Conservation (phyloP, 2,797 vertebrate genomes). For the Moxostoma hubbsi region DNA sequence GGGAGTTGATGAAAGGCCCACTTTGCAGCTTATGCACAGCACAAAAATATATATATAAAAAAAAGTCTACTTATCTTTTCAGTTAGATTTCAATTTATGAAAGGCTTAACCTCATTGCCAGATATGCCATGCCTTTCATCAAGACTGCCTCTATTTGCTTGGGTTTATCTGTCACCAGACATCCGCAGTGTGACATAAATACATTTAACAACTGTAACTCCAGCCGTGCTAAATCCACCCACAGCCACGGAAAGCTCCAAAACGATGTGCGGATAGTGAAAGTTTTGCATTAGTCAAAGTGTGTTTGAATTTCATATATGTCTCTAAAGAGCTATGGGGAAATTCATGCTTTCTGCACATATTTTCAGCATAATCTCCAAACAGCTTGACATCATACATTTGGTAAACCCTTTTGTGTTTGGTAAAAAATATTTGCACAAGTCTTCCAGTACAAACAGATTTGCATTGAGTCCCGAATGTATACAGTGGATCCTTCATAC, state of each 20-base stretch:
- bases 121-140: conserved; percentile 73
- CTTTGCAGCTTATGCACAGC: conserved; percentile 68
- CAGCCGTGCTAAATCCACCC: conserved; percentile 55
- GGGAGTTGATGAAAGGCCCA: conserved; percentile 67
- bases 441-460: conserved; percentile 3
- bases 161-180: conserved; percentile 73
- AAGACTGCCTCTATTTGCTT: conserved; percentile 71
- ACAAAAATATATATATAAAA: conserved; percentile 59
- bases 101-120: conserved; percentile 72
- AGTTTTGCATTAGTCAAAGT: conserved; percentile 67
- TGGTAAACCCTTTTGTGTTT: conserved; percentile 32
- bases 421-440: conserved; percentile 21
- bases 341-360: neutral
- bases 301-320: conserved; percentile 48
- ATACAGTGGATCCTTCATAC: neutral
- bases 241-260: conserved; percentile 60
- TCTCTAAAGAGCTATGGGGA: conserved; percentile 26
- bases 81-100: conserved; percentile 74
- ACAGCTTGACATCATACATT: conserved; percentile 36
- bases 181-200: conserved; percentile 73
- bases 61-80: conserved; percentile 73
- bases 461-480: conserved; percentile 11
- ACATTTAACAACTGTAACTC: conserved; percentile 72
- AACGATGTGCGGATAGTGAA: conserved; percentile 58
- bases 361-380: conserved; percentile 14